Conservation (phyloP, 2,888 invertebrate genomes). For the Drosophila niveifrons region DNA sequence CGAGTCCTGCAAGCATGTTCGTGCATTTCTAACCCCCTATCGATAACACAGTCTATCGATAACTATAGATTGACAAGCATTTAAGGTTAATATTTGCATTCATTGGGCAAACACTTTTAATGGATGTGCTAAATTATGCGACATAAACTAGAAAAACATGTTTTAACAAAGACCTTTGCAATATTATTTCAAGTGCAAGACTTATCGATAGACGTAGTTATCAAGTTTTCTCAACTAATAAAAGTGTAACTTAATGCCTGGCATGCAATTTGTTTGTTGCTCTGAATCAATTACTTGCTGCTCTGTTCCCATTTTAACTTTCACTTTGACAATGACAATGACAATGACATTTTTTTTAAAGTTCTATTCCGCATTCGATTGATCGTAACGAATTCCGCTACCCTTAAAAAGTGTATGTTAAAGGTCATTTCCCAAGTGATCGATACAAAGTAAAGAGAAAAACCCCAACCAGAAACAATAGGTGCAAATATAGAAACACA, state of each 20-base stretch:
- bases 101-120: no score
- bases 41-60: background rate
- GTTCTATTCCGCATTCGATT: conserved; percentile 6
- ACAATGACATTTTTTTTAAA: background rate
- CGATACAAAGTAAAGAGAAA: background rate
- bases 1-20: background rate
- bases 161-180: no score
- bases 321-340: background rate
- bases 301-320: background rate
- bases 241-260: no score
- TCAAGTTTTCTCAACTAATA: background rate
- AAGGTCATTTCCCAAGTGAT: background rate
- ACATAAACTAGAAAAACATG: no score
- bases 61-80: background rate
- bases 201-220: no score
- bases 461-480: background rate
- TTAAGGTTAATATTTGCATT: no score
- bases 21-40: background rate
- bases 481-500: conserved; percentile 5
- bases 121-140: no score
- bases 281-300: background rate
- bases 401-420: conserved; percentile 1
- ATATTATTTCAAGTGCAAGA: no score
- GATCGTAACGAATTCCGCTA: background rate
- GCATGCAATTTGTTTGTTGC: background rate